A percentile compares a stretch with the other conserved stretches of the same genome.
phyloP scores from a whole-genome alignment of 2,797 vertebrate genomes.

The Melanotaenia pygmaea region DNA sequence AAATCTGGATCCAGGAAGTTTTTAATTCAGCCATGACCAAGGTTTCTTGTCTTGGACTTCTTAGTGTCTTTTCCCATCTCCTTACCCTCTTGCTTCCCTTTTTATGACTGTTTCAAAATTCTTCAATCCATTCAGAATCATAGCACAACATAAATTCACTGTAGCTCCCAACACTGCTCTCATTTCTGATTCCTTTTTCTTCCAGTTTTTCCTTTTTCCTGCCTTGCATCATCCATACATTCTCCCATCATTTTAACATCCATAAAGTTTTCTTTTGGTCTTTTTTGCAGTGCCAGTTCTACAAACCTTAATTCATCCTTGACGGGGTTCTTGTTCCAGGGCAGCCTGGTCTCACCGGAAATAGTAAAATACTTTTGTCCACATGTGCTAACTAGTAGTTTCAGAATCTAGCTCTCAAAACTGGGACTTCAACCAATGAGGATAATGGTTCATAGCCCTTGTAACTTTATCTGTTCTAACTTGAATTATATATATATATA shows the following conservation, averaged over 20 bases:
- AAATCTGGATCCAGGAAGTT: background rate
- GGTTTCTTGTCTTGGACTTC: background rate
- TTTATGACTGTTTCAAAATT: background rate
- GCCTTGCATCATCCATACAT: background rate
- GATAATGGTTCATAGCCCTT: background rate
- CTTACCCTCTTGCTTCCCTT: background rate
- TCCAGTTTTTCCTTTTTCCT: background rate
- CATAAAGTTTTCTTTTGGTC: background rate
- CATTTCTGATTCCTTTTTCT: background rate
- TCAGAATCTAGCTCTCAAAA: too few species aligned
- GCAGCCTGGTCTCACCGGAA: too few species aligned
- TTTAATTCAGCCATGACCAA: background rate
- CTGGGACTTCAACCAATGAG: too few species aligned
- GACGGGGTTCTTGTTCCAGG: background rate
- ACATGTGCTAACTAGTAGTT: too few species aligned
- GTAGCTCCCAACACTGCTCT: background rate
- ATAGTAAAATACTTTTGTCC: too few species aligned
- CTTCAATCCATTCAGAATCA: background rate
- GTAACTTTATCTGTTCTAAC: too few species aligned
- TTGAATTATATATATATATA: too few species aligned
- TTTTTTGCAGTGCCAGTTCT: background rate
- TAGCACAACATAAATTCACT: background rate
- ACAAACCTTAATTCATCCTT: background rate
- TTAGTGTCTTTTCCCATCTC: background rate
- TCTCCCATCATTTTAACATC: background rate